Base-by-base conservation (phyloP, 2,113 vertebrate species). In the Tilapia sparmanii region DNA sequence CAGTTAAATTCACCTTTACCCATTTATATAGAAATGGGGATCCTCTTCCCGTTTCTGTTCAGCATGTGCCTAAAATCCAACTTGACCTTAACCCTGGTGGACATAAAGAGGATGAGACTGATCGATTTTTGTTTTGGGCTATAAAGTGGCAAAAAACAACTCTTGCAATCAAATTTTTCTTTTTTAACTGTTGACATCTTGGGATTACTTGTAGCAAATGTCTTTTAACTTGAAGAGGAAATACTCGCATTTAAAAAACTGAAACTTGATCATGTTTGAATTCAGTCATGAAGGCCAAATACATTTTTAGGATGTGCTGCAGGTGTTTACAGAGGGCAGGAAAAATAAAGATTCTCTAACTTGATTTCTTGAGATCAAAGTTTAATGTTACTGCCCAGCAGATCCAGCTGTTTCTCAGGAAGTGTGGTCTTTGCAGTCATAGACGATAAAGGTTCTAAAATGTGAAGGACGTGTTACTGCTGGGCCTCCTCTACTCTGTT, bases 271-370 rank as follows among this genome's bases (percentile, higher is more conserved):
- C 9, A 76, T 76, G 1, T 47, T 76, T 47, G 15, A 73, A 73
- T 29, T 42, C 66, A 42, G n/a, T 68, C 57, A 61, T 16, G 15
- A 31, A 61, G 18, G 7, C 11, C 18, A n/a, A 22, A 38, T 31
- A 6, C 0, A 40, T 22, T 9, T 68, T 12, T 38, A 4, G 33
- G 16, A 16, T 22, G 63, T 22, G 35, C 63, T 40, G 63, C n/a
- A 40, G 7, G 8, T 15, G 19, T 68, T 66, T n/a, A 11, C 18
- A 22, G 52, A 5, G 9, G 29, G 15, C 4, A 18, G 31, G 18
- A 35, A 38, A 68, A 68, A 22, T 68, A 22, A 13, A 38, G 31
- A n/a, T 29, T 38, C 18, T 12, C 33, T n/a, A 66, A 38, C 61
- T 33, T 3, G 10, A 38, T 12, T n/a, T n/a, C 22, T 2, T 4